Percentiles rank a stretch among this genome's conserved stretches.
These are phyloP conservation scores for Sinelater perroti DNA, from an alignment of 2,888 invertebrate species.

Conservation along the genomic window DNA sequence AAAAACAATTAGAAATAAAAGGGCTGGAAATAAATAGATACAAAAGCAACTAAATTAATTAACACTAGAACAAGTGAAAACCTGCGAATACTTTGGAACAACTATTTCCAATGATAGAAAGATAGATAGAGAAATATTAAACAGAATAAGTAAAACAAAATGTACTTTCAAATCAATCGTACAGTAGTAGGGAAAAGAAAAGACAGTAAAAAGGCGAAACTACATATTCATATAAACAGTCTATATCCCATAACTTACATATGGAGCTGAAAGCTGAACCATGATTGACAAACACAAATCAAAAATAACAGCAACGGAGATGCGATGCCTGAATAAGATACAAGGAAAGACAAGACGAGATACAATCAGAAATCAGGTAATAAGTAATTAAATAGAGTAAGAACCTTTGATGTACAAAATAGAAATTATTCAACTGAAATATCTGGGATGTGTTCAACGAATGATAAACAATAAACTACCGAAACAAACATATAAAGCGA, in stretches of 20 bases:
- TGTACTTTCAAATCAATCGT: neutral
- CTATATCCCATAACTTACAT: slow-evolving; percentile 2
- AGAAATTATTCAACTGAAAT: too few relatives aligned
- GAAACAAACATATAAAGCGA: too few relatives aligned
- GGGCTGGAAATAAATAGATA: slow-evolving; percentile 1
- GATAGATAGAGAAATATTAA: slow-evolving; percentile 2
- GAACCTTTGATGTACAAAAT: too few relatives aligned
- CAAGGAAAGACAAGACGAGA: too few relatives aligned
- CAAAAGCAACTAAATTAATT: slow-evolving; percentile 1
- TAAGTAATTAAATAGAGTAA: too few relatives aligned
- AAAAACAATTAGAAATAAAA: neutral
- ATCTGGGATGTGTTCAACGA: too few relatives aligned
- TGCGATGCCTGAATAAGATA: too few relatives aligned
- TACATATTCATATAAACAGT: slow-evolving; percentile 7
- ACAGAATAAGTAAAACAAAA: neutral
- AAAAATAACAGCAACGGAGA: slow-evolving; percentile 5
- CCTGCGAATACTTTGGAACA: neutral
- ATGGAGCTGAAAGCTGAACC: slow-evolving; percentile 4
- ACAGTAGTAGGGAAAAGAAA: neutral
- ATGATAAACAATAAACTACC: too few relatives aligned
- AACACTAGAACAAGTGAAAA: slow-evolving; percentile 5
- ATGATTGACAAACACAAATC: slow-evolving; percentile 2
- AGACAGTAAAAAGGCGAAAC: neutral
- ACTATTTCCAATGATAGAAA: neutral
- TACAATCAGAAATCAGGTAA: too few relatives aligned